A percentile compares a stretch with the other conserved stretches of the same genome.
Evolutionary conservation across 2,113 vertebrate species (phyloP).

Genomic region (Eublepharis macularius): DNA sequence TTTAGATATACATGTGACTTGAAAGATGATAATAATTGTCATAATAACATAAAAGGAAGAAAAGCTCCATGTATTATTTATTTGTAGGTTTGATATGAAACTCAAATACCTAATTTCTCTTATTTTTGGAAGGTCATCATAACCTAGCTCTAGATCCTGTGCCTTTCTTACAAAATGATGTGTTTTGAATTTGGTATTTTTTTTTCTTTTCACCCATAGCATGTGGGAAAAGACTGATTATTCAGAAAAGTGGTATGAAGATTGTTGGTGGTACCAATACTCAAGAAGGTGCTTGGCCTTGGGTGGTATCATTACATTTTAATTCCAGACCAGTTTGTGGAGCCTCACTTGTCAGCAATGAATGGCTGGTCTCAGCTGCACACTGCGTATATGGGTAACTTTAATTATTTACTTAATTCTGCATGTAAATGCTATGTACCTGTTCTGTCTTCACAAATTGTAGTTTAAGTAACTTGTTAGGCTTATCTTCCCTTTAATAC

Average conservation of each 20-base stretch:
- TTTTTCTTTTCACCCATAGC: conserved; percentile 68
- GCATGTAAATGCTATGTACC: background rate
- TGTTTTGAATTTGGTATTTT: background rate
- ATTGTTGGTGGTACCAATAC: conserved; percentile 85
- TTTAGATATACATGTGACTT: background rate
- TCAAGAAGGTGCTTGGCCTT: conserved; percentile 86
- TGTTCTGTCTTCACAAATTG: background rate
- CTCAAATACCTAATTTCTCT: background rate
- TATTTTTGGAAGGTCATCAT: background rate
- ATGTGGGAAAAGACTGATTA: conserved; percentile 77
- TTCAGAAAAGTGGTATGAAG: conserved; percentile 23
- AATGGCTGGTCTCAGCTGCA: conserved; percentile 91
- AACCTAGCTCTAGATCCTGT: background rate
- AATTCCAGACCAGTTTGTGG: conserved; percentile 75
- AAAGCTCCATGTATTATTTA: background rate
- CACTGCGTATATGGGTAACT: conserved; percentile 92
- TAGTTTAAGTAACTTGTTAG: background rate
- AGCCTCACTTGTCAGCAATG: conserved; percentile 79
- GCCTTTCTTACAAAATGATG: background rate
- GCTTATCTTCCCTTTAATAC: background rate
- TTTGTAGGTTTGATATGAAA: background rate
- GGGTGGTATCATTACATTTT: conserved; percentile 84
- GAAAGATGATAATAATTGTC: background rate
- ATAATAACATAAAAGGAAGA: background rate
- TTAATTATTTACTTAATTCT: background rate